Evolutionary conservation across 2,797 vertebrate species (phyloP), one percentile per base, ranked within the genome.

Genomic region (Neosilurus mollespiculum): DNA sequence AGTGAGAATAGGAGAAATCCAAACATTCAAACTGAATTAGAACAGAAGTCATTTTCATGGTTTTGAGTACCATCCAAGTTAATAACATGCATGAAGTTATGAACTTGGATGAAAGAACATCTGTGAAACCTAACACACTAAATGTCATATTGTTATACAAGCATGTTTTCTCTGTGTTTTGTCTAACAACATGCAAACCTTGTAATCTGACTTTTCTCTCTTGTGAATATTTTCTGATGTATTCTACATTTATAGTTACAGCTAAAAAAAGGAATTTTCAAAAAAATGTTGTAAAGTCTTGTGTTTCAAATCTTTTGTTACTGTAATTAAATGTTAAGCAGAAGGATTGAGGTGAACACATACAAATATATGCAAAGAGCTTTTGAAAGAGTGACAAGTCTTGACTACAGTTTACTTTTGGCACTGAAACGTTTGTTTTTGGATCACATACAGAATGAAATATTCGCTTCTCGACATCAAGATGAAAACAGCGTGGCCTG

Each of bases 401-500:
- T 64, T 22, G 37, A 26, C 24, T 4, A 30, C 30, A 37, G 26
- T 49, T 56, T 56, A 54, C 73, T 24, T 64, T 72, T 64, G 12
- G 7, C 3, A 9, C 43, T 43, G 43, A n/a, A 34, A 22, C 77
- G 16, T 0, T 10, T 49, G 22, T 87, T 73, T 90, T 90, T 83
- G 89, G 14, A 30, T 4, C 71, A 69, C n/a, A 93, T 93, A 86
- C 95, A 99, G 98, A 99, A 99, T 88, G 98, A 99, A 94, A 98
- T 99, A 91, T 99, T 99, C 82, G 98, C 98, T 16, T 99, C 98
- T 81, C 95, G 97, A 90, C 98, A 99, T 93, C 98, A 99, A 93
- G 98, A 99, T 56, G 97, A 99, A 90, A 99, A 99, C 93, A 99
- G 98, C 34, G 97, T 99, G 87, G 98, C 98, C 91, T 99, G 98